A percentile compares a stretch with the other conserved stretches of the same genome.
Conservation (phyloP, 2,797 vertebrate genomes). For the Uromys caudimaculatus region DNA sequence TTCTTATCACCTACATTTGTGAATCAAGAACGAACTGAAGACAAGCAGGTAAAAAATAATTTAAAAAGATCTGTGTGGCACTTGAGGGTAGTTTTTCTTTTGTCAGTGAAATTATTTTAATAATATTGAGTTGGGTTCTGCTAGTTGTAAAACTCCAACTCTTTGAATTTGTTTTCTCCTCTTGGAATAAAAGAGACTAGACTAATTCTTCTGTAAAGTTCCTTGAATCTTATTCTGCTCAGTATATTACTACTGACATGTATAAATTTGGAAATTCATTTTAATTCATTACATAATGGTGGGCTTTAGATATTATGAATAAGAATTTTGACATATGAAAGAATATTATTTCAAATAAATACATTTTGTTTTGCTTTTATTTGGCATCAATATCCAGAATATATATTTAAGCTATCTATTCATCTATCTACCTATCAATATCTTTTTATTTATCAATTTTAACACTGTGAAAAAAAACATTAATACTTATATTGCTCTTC, state of each 20-base stretch:
- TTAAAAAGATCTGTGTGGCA: background rate
- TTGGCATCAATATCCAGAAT: background rate
- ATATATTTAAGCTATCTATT: background rate
- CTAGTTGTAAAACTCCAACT: background rate
- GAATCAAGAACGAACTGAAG: background rate
- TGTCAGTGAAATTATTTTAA: background rate
- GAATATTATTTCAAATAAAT: background rate
- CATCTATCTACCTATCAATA: background rate
- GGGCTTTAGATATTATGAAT: background rate
- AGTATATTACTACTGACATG: background rate
- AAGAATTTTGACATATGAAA: background rate
- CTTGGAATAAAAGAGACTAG: background rate
- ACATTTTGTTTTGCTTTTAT: background rate
- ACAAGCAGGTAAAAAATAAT: background rate
- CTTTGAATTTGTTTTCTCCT: background rate
- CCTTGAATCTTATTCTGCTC: background rate
- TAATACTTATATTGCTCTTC: background rate
- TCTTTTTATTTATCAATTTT: background rate
- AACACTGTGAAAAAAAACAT: background rate
- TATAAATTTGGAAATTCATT: background rate
- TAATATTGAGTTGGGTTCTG: background rate
- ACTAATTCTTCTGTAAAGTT: background rate
- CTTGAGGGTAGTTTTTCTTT: background rate
- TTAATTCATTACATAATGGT: background rate
- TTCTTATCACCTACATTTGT: background rate